phyloP scores from a whole-genome alignment of 1,140 invertebrate genomes.

The Leptopilina boulardi region DNA sequence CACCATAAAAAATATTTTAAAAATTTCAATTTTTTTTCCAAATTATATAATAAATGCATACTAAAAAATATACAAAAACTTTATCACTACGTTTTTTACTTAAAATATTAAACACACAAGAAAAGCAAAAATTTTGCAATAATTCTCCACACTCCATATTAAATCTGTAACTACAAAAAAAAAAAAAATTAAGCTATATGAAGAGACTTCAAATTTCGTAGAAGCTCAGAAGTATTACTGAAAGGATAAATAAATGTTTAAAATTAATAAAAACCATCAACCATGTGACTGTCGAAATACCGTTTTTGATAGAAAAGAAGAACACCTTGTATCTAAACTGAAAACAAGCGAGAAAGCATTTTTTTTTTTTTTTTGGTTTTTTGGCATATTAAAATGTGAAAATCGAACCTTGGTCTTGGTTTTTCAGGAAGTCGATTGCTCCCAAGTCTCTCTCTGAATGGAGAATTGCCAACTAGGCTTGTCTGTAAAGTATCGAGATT shows the following conservation, averaged over 20 bases:
- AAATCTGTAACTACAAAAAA: constrained; percentile 6
- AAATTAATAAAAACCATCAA: not conserved
- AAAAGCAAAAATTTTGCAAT: not conserved
- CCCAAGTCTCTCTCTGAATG: constrained; percentile 90
- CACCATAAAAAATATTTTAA: too few relatives aligned
- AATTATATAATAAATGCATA: too few relatives aligned
- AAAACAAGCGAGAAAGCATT: constrained; percentile 34
- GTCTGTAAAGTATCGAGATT: constrained; percentile 72
- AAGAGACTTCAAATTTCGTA: not conserved
- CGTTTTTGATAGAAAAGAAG: constrained; percentile 24
- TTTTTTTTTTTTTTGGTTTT: constrained; percentile 19
- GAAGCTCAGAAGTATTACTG: constrained; percentile 5
- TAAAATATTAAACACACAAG: not conserved
- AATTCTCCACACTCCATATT: not conserved
- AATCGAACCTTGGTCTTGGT: constrained; percentile 86
- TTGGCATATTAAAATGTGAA: constrained; percentile 54
- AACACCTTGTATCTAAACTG: constrained; percentile 39
- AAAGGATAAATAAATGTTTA: constrained; percentile 25
- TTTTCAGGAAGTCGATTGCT: constrained; percentile 90
- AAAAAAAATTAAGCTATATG: not conserved
- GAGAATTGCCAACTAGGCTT: constrained; percentile 82
- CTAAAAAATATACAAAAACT: too few relatives aligned
- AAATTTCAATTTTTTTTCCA: too few relatives aligned
- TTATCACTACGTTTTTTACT: too few relatives aligned
- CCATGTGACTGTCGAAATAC: constrained; percentile 6